These are phyloP conservation scores for Melipona quadrifasciata DNA, from an alignment of 1,140 invertebrate genomes.

Conservation along the genomic window DNA sequence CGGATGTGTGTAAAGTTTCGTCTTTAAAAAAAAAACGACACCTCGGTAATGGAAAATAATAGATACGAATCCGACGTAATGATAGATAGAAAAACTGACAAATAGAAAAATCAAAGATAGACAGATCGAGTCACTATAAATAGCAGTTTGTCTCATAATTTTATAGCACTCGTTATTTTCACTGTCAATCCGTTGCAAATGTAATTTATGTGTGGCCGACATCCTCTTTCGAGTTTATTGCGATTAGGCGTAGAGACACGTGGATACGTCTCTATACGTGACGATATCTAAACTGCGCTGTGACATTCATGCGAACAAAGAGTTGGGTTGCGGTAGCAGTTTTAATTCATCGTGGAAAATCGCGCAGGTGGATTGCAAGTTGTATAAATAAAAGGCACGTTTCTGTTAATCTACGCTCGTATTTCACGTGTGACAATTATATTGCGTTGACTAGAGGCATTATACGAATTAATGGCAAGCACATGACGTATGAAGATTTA, in stretches of 20 bases:
- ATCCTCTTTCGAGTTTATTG: conserved; percentile 27
- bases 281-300: conserved; percentile 35
- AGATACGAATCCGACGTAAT: not conserved
- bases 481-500: not conserved
- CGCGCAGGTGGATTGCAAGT: not conserved
- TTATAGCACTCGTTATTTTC: conserved; percentile 21
- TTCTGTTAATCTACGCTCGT: not conserved
- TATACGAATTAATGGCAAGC: not conserved
- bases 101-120: no score
- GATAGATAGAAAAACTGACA: no score
- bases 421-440: not conserved
- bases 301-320: not conserved
- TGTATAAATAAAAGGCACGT: not conserved
- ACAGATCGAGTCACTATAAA: no score
- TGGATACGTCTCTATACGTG: conserved; percentile 6
- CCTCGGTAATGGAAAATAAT: not conserved
- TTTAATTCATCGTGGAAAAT: no score
- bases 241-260: conserved; percentile 21
- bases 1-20: no score
- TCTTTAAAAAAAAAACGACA: no score
- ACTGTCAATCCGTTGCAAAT: not conserved
- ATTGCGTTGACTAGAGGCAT: not conserved
- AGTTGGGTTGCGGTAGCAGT: no score
- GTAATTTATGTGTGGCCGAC: conserved; percentile 25
- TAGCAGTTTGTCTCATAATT: not conserved